These are phyloP conservation scores for Falco novaeseelandiae DNA, from an alignment of 2,797 vertebrate species.

Conservation along the genomic window DNA sequence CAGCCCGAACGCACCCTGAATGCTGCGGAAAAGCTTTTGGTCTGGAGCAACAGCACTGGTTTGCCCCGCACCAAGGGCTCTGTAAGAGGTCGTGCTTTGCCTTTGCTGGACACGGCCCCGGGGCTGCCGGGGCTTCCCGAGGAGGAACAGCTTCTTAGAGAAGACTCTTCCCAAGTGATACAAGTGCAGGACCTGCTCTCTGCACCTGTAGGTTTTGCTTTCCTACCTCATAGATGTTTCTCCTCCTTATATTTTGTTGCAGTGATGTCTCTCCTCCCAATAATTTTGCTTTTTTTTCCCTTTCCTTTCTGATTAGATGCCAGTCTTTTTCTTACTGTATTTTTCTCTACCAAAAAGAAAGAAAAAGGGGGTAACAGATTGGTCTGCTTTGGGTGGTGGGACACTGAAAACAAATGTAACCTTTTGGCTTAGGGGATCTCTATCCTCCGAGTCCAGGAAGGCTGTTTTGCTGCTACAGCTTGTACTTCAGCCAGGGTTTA, in stretches of 20 bases:
- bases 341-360: not conserved
- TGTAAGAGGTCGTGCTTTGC: not conserved
- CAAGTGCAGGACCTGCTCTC: not conserved
- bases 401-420: fast-evolving
- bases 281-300: not conserved
- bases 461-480: not conserved
- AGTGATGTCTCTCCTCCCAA: not conserved
- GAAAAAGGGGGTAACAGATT: not conserved
- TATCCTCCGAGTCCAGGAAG: fast-evolving
- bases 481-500: not conserved
- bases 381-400: not conserved
- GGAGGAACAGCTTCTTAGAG: not conserved
- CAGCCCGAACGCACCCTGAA: fast-evolving
- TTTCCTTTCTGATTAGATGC: not conserved
- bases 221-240: not conserved
- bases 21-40: not conserved
- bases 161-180: not conserved
- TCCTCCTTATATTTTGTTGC: not conserved
- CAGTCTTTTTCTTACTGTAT: not conserved
- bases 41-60: not conserved
- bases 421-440: not conserved
- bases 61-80: not conserved
- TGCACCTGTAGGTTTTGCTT: not conserved
- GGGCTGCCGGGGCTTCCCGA: not conserved
- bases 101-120: not conserved